Evolutionary conservation across 2,113 vertebrate species (phyloP), one percentile per base, ranked within the genome.

Genomic region (Scophthalmus maximus): DNA sequence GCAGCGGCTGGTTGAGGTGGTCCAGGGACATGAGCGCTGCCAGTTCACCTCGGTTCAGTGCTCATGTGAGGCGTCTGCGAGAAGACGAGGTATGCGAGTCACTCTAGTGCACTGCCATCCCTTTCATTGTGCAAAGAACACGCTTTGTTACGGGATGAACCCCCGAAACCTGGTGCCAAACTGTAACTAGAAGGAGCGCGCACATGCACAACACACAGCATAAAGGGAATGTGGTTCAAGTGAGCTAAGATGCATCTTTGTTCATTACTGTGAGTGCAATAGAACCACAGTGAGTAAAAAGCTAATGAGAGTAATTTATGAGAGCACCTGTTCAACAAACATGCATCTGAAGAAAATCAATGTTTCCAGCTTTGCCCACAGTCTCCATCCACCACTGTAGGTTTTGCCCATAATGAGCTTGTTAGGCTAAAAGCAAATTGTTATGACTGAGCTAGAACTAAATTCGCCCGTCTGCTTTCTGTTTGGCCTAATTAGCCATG

Each of bases 71-170:
- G 50, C 69, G 56, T 68, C 76, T 60, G 61, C 36, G 52, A 64
- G 26, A 62, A 56, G 64, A 60, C 63, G n/a, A 15, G 63, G n/a
- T 34, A 2, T 38, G 6, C 58, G 74, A 76, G 6, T 79, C 50
- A 64, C 53, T 57, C 23, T 51, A n/a, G 5, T 5, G 3, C 29
- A 53, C 32, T 47, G 49, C 50, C 30, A 2, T 30, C 42, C 44
- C 47, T 47, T 12, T 66, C n/a, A 32, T 23, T 27, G 20, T n/a
- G 12, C 51, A 25, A 6, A 18, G 12, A 38, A 57, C 20, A 36
- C 3, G 1, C 47, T 6, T n/a, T 20, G 20, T 10, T 49, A 5
- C 8, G 11, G 27, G 26, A 47, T 30, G 40, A 47, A 15, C 58
- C 46, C 25, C 56, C 3, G 8, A 44, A 44, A 44, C 58, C 25